phyloP scores from a whole-genome alignment of 2,888 invertebrate species.

The Sialis lutaria region DNA sequence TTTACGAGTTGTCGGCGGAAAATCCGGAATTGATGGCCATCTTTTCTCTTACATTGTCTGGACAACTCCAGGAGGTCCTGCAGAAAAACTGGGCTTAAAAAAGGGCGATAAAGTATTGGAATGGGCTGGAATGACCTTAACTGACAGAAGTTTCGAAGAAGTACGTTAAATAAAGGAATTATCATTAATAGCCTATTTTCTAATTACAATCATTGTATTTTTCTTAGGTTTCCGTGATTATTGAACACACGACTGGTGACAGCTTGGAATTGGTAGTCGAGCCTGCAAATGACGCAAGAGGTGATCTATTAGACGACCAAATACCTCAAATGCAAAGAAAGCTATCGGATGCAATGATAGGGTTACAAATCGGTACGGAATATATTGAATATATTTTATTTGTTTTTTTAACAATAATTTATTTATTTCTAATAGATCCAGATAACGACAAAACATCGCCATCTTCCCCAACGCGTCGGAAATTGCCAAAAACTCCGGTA shows the following conservation, averaged over 20 bases:
- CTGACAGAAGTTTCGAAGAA: conserved; percentile 86
- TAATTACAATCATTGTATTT: background rate
- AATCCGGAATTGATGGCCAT: conserved; percentile 67
- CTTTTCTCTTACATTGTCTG: conserved; percentile 83
- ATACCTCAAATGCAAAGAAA: conserved; percentile 19
- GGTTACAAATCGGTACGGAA: conserved; percentile 39
- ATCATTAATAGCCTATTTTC: too few species aligned
- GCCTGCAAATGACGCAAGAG: conserved; percentile 48
- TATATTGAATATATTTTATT: conserved; percentile 14
- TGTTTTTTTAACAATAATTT: background rate
- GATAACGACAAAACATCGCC: conserved; percentile 69
- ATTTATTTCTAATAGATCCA: conserved; percentile 44
- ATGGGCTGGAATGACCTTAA: conserved; percentile 78
- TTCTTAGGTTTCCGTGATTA: conserved; percentile 54
- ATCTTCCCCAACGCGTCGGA: conserved; percentile 79
- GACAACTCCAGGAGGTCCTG: conserved; percentile 83
- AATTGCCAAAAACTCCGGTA: conserved; percentile 95
- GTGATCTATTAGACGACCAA: conserved; percentile 48
- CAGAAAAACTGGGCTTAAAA: conserved; percentile 73
- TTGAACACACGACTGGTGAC: conserved; percentile 55
- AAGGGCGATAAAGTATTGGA: conserved; percentile 84
- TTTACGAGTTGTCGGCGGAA: conserved; percentile 88
- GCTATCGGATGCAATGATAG: conserved; percentile 28
- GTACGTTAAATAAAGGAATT: background rate
- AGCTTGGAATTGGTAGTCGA: conserved; percentile 74